Evolutionary conservation across 2,113 vertebrate species (phyloP), one percentile per base, ranked within the genome.

Genomic region (Periophthalmus modestus): DNA sequence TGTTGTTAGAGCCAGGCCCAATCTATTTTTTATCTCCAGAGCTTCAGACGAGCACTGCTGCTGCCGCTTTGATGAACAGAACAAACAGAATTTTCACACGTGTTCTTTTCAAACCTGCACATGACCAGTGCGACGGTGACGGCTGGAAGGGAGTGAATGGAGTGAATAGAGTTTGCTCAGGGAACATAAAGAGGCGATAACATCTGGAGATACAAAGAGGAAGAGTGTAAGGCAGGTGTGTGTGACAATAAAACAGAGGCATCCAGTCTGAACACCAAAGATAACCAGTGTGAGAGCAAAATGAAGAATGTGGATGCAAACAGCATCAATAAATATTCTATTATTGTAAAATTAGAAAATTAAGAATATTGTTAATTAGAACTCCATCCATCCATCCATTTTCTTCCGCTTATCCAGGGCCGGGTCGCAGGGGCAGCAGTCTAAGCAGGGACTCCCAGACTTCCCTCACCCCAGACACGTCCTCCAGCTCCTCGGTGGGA

Each of bases 1-100:
- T 69, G 66, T 69, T 69, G 66, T 69, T 50, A 79, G 48, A 79
- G 55, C n/a, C 47, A 63, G 36, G 48, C 47, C 6, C 12, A 57
- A 23, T 50, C 79, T 86, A 89, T 87, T 87, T n/a, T 85, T 87
- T 86, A 85, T 57, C 73, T 77, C 24, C 72, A 72, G 50, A 77
- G 43, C 62, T 75, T 78, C 66, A 84, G 84, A 65, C 68, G 54
- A 52, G 28, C 28, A 3, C 28, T 28, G 28, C 28, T 28, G 28
- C 24, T 71, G 63, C 67, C 85, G 34, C 73, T 77, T 74, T 48
- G 65, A 82, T 74, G 48, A 71, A 72, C 61, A 73, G 68, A 50
- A 50, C 36, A 87, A 81, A 86, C 68, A 55, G 54, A 58, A 66
- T 77, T 66, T 68, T 70, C 66, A 75, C 50, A 55, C 57, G 50